These are phyloP conservation scores for Agapornis canus DNA, from an alignment of 2,797 vertebrate genomes.

Conservation along the genomic window DNA sequence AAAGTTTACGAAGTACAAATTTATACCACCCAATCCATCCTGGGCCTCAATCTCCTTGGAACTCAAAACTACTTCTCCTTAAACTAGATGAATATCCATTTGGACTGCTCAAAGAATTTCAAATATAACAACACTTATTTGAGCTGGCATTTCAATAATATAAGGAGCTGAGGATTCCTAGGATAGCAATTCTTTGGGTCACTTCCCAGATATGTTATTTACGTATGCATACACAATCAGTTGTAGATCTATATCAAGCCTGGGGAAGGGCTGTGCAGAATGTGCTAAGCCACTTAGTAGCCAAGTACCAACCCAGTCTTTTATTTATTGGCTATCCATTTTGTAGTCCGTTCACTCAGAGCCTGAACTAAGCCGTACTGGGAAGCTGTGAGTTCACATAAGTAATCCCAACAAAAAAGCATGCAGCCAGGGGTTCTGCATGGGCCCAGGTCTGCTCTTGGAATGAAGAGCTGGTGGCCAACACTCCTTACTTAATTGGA, in stretches of 20 bases:
- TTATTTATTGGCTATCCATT: neutral
- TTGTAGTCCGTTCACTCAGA: neutral
- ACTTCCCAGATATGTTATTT: neutral
- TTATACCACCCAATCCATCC: neutral
- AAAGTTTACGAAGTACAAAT: neutral
- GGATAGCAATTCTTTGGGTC: neutral
- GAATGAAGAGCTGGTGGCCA: neutral
- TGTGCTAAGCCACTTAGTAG: neutral
- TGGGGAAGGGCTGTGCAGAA: neutral
- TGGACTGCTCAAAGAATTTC: neutral
- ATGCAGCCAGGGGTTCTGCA: neutral
- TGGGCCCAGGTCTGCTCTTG: neutral
- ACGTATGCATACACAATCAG: rapidly evolving
- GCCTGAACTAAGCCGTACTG: neutral
- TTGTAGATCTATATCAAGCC: neutral
- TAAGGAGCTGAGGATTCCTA: neutral
- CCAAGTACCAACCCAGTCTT: neutral
- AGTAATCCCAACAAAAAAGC: neutral
- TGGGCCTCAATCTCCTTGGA: neutral
- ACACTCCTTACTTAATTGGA: neutral
- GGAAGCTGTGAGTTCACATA: neutral
- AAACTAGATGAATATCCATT: neutral
- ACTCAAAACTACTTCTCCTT: neutral
- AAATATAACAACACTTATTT: neutral
- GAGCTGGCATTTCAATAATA: neutral